Evolutionary conservation across 1,140 invertebrate genomes (phyloP).

Genomic region (Sarcophaga peregrina): DNA sequence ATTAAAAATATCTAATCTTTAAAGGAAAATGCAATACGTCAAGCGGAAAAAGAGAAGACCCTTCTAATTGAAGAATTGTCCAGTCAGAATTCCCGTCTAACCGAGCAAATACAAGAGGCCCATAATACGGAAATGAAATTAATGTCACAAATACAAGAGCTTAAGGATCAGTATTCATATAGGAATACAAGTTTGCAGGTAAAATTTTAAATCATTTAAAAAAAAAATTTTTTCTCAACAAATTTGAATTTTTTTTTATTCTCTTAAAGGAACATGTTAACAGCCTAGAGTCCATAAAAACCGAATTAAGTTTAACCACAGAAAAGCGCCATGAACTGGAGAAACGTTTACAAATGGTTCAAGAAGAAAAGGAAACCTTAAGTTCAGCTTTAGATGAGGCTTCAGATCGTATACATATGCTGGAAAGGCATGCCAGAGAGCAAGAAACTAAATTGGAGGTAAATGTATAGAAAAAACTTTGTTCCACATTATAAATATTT

Average conservation of each 20-base stretch:
- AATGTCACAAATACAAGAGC: conserved; percentile 79
- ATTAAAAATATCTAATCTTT: background rate
- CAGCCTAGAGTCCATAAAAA: conserved; percentile 86
- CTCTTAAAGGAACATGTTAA: conserved; percentile 81
- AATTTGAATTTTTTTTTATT: conserved; percentile 24
- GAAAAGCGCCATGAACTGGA: conserved; percentile 89
- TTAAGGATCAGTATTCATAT: conserved; percentile 86
- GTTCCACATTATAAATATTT: background rate
- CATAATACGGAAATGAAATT: conserved; percentile 84
- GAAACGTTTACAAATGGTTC: conserved; percentile 77
- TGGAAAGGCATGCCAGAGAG: conserved; percentile 87
- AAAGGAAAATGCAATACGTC: conserved; percentile 68
- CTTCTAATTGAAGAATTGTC: conserved; percentile 85
- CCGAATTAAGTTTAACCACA: conserved; percentile 86
- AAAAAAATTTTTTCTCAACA: background rate
- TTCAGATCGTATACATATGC: conserved; percentile 84
- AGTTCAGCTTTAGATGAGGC: conserved; percentile 86
- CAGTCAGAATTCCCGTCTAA: conserved; percentile 90
- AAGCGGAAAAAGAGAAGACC: conserved; percentile 84
- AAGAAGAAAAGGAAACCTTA: conserved; percentile 82
- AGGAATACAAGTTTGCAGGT: conserved; percentile 79
- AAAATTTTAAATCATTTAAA: conserved; percentile 41
- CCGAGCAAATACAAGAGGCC: conserved; percentile 86
- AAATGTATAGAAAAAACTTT: conserved; percentile 9
- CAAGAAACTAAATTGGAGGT: conserved; percentile 74